phyloP scores from a whole-genome alignment of 2,113 vertebrate genomes.

The Nansenia antarctica region DNA sequence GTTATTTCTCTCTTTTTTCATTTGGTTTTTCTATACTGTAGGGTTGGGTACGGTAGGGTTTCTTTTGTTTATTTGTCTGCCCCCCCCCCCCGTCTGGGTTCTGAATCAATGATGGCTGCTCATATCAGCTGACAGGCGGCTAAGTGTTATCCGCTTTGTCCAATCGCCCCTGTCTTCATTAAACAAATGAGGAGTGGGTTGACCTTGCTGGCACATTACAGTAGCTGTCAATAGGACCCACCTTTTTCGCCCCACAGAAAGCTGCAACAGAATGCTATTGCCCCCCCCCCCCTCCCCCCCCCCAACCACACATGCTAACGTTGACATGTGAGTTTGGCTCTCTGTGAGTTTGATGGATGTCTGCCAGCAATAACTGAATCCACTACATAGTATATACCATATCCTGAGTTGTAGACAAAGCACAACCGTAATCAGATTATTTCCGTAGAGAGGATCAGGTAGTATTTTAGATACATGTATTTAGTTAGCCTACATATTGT shows the following conservation, averaged over 20 bases:
- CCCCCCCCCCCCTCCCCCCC: background rate
- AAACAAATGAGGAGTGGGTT: constrained; percentile 51
- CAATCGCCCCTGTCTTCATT: constrained; percentile 39
- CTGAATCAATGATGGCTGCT: constrained; percentile 30
- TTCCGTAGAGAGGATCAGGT: no score
- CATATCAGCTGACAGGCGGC: constrained; percentile 11
- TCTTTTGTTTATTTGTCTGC: constrained; percentile 2
- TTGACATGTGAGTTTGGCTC: no score
- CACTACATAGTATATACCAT: no score
- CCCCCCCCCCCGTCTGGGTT: background rate
- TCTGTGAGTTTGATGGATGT: no score
- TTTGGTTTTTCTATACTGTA: background rate
- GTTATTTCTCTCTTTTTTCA: background rate
- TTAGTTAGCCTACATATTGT: no score
- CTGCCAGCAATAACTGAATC: no score
- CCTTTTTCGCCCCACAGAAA: constrained; percentile 23
- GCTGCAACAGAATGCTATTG: background rate
- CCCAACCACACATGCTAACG: no score
- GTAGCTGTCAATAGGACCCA: constrained; percentile 40
- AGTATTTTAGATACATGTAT: no score
- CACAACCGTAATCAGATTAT: no score
- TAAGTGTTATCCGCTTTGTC: constrained; percentile 26
- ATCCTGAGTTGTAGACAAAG: no score
- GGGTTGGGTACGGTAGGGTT: background rate
- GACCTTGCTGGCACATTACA: constrained; percentile 59